Percentiles rank a stretch among this genome's conserved stretches.
Evolutionary conservation across 2,888 invertebrate species (phyloP).

Genomic region (Ephialtes manifestator): DNA sequence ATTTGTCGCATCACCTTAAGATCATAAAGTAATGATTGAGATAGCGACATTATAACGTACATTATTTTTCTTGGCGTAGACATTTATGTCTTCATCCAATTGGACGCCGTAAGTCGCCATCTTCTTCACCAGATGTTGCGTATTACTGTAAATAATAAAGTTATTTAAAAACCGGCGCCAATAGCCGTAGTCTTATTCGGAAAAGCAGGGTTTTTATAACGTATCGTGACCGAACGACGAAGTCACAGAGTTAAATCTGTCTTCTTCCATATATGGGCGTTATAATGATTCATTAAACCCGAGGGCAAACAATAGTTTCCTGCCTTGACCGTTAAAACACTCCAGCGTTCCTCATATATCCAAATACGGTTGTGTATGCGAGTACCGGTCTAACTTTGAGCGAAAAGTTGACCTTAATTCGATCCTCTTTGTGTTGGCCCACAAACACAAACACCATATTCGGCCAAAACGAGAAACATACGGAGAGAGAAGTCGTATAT

Average conservation of each 20-base stretch:
- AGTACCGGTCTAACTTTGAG: slow-evolving; percentile 53
- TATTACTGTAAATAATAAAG: slow-evolving; percentile 21
- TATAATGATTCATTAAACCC: slow-evolving; percentile 67
- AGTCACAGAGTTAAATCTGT: slow-evolving; percentile 30
- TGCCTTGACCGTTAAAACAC: slow-evolving; percentile 60
- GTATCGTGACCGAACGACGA: neutral
- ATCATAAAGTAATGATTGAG: slow-evolving; percentile 1
- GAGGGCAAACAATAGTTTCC: slow-evolving; percentile 67
- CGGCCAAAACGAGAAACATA: slow-evolving; percentile 34
- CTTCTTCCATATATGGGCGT: slow-evolving; percentile 56
- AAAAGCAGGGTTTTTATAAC: neutral
- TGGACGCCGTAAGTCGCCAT: slow-evolving; percentile 59
- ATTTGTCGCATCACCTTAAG: neutral
- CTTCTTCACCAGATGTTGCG: neutral
- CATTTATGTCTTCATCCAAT: slow-evolving; percentile 50
- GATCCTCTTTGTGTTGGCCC: slow-evolving; percentile 55
- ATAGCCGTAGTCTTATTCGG: neutral
- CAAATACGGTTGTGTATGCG: slow-evolving; percentile 54
- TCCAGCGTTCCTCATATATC: slow-evolving; percentile 31
- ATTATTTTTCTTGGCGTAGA: slow-evolving; percentile 52
- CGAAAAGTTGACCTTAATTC: slow-evolving; percentile 67
- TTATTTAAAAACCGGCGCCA: neutral
- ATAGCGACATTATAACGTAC: slow-evolving; percentile 21
- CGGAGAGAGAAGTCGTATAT: slow-evolving; percentile 9
- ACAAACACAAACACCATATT: slow-evolving; percentile 64